Evolutionary conservation across 2,888 invertebrate species (phyloP), one percentile per base, ranked within the genome.

Genomic region (Serripes groenlandicus): DNA sequence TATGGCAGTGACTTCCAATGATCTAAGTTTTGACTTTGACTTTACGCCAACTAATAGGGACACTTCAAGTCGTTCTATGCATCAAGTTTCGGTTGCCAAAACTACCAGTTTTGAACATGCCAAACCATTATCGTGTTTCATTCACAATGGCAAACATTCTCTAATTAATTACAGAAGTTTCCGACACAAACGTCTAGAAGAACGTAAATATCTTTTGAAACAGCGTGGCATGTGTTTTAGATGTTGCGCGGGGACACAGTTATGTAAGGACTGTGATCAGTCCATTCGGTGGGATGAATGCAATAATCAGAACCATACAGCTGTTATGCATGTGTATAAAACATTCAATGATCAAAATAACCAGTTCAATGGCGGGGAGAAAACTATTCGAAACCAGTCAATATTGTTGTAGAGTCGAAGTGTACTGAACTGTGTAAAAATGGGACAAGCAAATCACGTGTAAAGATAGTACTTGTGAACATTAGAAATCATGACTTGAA

Each of bases 401-500:
- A 30, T n/a, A 15, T 4, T 23, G 26, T n/a, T 26, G 37, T 78
- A 26, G 66, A 60, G n/a, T 62, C 62, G 15, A 71, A 34, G 37
- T 77, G 77, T 34, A 70, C 77, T 34, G 60, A 64, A 18, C 35
- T 71, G 60, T 77, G 71, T 54, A 42, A 58, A 49, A 58, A 77
- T 71, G 66, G 37, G 35, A 9, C 30, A 18, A 5, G 37, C n/a
- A 60, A 49, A 69, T 76, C 76, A 18, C 62, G 62, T 18, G 60
- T 62, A 26, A 70, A 69, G 52, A 71, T 64, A 71, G 64, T 54
- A 11, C 23, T 62, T 35, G 72, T 72, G 15, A 62, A 72, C n/a
- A 32, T 68, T 37, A 7, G 5, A 0, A 5, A n/a, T 7, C 15
- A 9, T 26, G 42, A 42, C 32, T 15, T 0, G 9, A 1, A 15